Evolutionary conservation across 2,113 vertebrate genomes (phyloP).

Genomic region (Symphodus melops): DNA sequence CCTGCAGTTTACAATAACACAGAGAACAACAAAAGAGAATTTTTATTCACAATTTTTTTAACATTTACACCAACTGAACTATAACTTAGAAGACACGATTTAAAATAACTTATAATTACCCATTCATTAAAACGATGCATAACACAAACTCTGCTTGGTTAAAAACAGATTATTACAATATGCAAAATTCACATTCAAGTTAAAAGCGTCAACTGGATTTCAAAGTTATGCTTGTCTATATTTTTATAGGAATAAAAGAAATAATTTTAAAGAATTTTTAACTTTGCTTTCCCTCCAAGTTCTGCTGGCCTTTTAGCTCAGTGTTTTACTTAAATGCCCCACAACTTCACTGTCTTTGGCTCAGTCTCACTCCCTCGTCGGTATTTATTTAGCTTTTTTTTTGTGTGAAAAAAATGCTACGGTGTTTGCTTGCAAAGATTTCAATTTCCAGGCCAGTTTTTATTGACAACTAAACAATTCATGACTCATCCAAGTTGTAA

Average conservation of each 20-base stretch:
- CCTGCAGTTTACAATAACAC: slow-evolving; percentile 30
- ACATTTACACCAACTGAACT: background rate
- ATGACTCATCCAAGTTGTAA: background rate
- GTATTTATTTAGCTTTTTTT: too few relatives aligned
- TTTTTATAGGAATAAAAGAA: too few relatives aligned
- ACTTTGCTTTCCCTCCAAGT: too few relatives aligned
- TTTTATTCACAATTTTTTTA: slow-evolving; percentile 10
- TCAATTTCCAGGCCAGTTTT: background rate
- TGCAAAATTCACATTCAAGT: too few relatives aligned
- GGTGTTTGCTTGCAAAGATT: background rate
- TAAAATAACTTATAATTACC: background rate
- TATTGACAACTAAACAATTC: background rate
- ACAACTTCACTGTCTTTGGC: too few relatives aligned
- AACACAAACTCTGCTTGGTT: background rate
- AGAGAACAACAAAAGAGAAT: slow-evolving; percentile 2
- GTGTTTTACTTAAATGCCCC: too few relatives aligned
- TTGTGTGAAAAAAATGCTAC: too few relatives aligned
- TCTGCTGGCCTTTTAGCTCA: too few relatives aligned
- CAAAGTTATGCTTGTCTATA: too few relatives aligned
- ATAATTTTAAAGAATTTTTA: too few relatives aligned
- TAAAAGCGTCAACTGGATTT: too few relatives aligned
- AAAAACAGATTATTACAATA: background rate
- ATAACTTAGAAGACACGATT: background rate
- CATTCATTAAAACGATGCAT: slow-evolving; percentile 19
- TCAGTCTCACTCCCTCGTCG: too few relatives aligned